Evolutionary conservation across 2,113 vertebrate genomes (phyloP).

Genomic region (Apaloderma vittatum): DNA sequence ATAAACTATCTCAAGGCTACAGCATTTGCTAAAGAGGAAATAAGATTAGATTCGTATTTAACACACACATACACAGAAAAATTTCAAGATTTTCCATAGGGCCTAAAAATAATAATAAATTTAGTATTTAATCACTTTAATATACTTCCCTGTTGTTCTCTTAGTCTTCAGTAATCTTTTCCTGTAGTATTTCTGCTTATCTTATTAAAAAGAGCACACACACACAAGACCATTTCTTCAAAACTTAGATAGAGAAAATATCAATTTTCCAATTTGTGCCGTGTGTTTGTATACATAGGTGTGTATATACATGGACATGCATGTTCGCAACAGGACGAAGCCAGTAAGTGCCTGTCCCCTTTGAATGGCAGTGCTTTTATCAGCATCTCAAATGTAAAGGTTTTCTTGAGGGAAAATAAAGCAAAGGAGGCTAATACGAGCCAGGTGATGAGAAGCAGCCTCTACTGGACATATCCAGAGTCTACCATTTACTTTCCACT

Average conservation of each 20-base stretch:
- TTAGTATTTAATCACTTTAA: not conserved
- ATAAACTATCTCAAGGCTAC: not conserved
- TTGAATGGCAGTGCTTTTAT: not conserved
- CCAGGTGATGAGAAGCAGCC: not conserved
- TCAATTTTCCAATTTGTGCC: not conserved
- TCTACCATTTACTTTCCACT: not conserved
- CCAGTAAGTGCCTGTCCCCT: not conserved
- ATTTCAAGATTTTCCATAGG: not conserved
- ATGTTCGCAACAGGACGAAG: not conserved
- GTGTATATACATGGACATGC: not conserved
- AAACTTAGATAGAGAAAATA: not conserved
- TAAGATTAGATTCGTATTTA: slow-evolving; percentile 23
- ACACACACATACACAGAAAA: not conserved
- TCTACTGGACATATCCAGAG: not conserved
- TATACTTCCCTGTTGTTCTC: not conserved
- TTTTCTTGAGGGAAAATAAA: accelerated
- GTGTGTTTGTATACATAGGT: not conserved
- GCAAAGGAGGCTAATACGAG: not conserved
- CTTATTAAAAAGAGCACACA: not conserved
- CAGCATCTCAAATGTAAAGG: not conserved
- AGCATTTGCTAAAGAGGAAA: not conserved
- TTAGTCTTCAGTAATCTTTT: not conserved
- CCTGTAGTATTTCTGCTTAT: not conserved
- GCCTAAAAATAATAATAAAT: not conserved
- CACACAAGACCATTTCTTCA: not conserved